Evolutionary conservation across 2,888 invertebrate species (phyloP).

Genomic region (Dysmachus trigonus): DNA sequence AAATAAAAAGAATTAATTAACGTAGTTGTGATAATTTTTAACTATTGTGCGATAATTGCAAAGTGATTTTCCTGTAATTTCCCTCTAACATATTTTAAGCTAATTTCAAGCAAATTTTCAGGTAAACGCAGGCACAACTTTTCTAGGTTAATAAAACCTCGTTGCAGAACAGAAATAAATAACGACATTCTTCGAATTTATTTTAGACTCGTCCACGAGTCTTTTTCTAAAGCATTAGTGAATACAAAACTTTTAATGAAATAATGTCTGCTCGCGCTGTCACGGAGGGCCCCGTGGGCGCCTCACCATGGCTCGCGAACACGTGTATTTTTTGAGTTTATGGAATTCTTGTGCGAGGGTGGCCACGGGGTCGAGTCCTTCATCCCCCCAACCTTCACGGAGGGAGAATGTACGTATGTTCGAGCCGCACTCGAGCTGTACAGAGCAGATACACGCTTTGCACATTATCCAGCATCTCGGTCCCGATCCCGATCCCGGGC

Average conservation of each 20-base stretch:
- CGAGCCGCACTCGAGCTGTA: background rate
- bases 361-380: background rate
- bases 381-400: background rate
- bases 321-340: constrained; percentile 14
- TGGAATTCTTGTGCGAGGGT: background rate
- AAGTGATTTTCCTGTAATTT: no score
- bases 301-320: background rate
- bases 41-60: no score
- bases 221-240: constrained; percentile 1
- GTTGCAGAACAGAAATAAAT: background rate
- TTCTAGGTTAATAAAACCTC: background rate
- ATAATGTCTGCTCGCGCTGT: background rate
- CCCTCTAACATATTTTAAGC: no score
- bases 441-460: background rate
- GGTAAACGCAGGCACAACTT: no score
- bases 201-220: background rate
- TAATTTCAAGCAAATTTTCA: no score
- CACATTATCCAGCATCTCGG: background rate
- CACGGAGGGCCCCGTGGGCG: background rate
- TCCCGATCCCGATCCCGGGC: no score
- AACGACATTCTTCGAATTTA: constrained; percentile 1
- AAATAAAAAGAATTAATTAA: no score
- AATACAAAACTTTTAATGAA: constrained; percentile 4
- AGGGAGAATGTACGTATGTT: background rate
- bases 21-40: no score